Conservation (phyloP, 2,113 vertebrate species). For the Nothobranchius kuhntae region DNA sequence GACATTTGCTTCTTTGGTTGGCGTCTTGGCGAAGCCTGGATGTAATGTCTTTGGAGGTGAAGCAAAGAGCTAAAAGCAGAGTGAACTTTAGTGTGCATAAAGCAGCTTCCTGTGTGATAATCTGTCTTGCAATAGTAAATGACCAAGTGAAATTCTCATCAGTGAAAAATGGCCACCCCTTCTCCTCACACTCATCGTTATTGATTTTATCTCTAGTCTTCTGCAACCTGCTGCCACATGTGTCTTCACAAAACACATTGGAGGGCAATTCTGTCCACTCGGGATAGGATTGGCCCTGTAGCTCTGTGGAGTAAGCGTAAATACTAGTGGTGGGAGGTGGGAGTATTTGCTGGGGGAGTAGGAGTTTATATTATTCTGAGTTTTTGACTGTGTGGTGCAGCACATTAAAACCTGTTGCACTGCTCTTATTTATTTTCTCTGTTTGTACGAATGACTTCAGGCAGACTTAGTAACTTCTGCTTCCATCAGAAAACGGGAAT, state of each 20-base stretch:
- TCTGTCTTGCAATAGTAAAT: conserved; percentile 40
- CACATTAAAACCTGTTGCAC: background rate
- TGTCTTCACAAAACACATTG: conserved; percentile 57
- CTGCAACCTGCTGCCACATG: conserved; percentile 50
- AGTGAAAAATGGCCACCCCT: conserved; percentile 51
- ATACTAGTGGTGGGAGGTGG: conserved; percentile 36
- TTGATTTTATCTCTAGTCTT: conserved; percentile 66
- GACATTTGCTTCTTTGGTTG: too few relatives aligned
- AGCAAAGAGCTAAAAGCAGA: too few relatives aligned
- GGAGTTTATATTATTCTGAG: conserved; percentile 5
- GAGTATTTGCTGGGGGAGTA: conserved; percentile 33
- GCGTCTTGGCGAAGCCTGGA: too few relatives aligned
- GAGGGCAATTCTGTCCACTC: conserved; percentile 42
- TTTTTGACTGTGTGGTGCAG: conserved; percentile 15
- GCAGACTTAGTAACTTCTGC: background rate
- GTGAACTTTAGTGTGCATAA: background rate
- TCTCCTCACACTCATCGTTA: conserved; percentile 31
- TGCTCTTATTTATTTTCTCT: background rate
- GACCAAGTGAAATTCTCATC: conserved; percentile 40
- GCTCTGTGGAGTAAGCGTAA: conserved; percentile 51
- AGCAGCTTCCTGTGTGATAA: conserved; percentile 23
- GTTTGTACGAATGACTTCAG: background rate
- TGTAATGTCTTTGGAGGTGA: too few relatives aligned
- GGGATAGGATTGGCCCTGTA: conserved; percentile 34
- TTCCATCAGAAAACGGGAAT: background rate